These are phyloP conservation scores for Dendrolimus houi DNA, from an alignment of 2,888 invertebrate genomes.

Conservation along the genomic window DNA sequence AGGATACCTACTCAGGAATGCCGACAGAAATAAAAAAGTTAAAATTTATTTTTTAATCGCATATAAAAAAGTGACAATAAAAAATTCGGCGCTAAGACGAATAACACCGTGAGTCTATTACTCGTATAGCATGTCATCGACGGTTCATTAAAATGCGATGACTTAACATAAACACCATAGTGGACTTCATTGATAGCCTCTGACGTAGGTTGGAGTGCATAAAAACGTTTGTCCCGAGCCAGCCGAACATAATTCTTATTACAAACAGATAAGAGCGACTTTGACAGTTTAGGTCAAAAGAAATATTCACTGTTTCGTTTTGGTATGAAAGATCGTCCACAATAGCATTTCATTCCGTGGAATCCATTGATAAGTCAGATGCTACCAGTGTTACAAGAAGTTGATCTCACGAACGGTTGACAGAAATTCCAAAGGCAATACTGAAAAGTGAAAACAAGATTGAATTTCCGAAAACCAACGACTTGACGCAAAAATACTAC, in stretches of 20 bases:
- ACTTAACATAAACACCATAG: slow-evolving; percentile 71
- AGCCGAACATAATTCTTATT: slow-evolving; percentile 33
- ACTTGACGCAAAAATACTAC: slow-evolving; percentile 7
- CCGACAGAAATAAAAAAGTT: slow-evolving; percentile 35
- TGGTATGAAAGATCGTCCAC: slow-evolving; percentile 61
- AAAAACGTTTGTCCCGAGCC: slow-evolving; percentile 42
- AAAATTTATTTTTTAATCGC: slow-evolving; percentile 40
- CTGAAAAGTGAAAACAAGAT: slow-evolving; percentile 32
- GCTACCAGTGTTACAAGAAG: slow-evolving; percentile 72
- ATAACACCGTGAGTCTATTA: slow-evolving; percentile 71
- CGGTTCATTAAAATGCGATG: slow-evolving; percentile 75
- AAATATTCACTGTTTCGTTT: slow-evolving; percentile 46
- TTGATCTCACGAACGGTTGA: slow-evolving; percentile 52
- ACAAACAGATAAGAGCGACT: slow-evolving; percentile 22
- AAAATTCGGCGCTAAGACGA: slow-evolving; percentile 72
- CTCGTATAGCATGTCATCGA: slow-evolving; percentile 74
- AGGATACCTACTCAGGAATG: slow-evolving; percentile 46
- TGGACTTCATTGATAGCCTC: slow-evolving; percentile 75
- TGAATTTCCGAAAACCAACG: slow-evolving; percentile 18
- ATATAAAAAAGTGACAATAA: slow-evolving; percentile 49
- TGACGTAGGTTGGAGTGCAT: slow-evolving; percentile 58
- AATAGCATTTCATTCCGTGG: slow-evolving; percentile 71
- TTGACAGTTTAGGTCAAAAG: slow-evolving; percentile 18
- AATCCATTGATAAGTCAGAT: slow-evolving; percentile 72
- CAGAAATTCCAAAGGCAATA: not conserved